These are phyloP conservation scores for Serrognathus titanus DNA, from an alignment of 2,888 invertebrate species.

Conservation along the genomic window DNA sequence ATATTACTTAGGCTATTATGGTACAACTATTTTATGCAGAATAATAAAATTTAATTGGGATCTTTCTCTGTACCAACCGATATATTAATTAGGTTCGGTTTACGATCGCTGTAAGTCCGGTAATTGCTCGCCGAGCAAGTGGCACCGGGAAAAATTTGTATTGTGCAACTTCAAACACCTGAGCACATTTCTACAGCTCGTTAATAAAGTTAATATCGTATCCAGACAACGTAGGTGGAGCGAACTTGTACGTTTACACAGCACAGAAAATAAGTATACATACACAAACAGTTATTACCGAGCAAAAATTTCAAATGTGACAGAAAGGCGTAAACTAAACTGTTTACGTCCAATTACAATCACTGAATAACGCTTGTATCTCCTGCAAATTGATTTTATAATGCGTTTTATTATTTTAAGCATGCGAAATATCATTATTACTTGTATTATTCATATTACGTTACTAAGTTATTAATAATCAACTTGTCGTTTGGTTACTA, in stretches of 20 bases:
- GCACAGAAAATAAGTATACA: neutral
- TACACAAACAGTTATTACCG: conserved; percentile 4
- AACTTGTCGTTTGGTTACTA: neutral
- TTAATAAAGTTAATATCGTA: conserved; percentile 1
- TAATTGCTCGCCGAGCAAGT: neutral
- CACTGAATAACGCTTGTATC: conserved; percentile 21
- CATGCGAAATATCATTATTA: conserved; percentile 7
- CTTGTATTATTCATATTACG: conserved; percentile 14
- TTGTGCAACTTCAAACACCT: conserved; percentile 2
- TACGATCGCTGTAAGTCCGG: neutral
- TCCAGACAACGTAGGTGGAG: conserved; percentile 7
- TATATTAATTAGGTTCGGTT: neutral
- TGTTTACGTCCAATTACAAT: conserved; percentile 25
- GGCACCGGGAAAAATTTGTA: neutral
- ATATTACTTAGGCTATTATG: neutral
- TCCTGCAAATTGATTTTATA: conserved; percentile 16
- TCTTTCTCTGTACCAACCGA: neutral
- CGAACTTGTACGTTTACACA: conserved; percentile 9
- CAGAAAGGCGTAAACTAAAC: conserved; percentile 24
- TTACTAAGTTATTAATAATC: conserved; percentile 2
- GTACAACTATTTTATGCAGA: conserved; percentile 11
- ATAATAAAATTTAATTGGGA: conserved; percentile 13
- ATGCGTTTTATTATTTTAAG: conserved; percentile 14
- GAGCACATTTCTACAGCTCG: neutral
- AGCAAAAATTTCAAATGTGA: conserved; percentile 22